Evolutionary conservation across 2,888 invertebrate genomes (phyloP).

Genomic region (Cephus pulcher): DNA sequence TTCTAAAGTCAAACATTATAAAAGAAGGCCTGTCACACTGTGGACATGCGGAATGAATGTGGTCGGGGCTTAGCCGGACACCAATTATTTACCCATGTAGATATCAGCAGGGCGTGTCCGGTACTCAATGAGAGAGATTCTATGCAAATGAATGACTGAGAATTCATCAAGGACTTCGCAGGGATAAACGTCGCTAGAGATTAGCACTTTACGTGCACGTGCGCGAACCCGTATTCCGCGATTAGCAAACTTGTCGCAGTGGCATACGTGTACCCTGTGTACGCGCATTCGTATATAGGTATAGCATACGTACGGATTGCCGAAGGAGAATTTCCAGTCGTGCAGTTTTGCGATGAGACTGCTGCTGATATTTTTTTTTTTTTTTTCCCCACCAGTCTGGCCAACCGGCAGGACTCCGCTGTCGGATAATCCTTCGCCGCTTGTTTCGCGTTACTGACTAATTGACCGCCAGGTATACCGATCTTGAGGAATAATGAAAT

Average conservation of each 20-base stretch:
- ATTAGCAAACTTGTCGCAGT: background rate
- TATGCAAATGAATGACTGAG: conserved; percentile 23
- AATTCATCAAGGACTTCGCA: conserved; percentile 25
- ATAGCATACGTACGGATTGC: background rate
- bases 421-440: background rate
- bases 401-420: background rate
- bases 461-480: background rate
- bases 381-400: background rate
- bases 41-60: conserved; percentile 14
- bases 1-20: conserved; percentile 26
- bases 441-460: background rate
- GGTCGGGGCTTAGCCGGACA: conserved; percentile 19
- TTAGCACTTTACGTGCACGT: background rate
- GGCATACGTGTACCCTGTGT: background rate
- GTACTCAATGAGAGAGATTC: conserved; percentile 7
- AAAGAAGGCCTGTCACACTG: conserved; percentile 35
- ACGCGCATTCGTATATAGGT: background rate
- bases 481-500: background rate
- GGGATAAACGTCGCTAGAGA: background rate
- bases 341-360: background rate
- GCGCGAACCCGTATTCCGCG: background rate
- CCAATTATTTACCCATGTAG: conserved; percentile 29
- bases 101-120: conserved; percentile 23
- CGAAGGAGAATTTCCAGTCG: background rate
- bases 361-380: background rate